Base-by-base conservation (phyloP, 2,797 vertebrate genomes). In the Hapalemur alaotrensis region DNA sequence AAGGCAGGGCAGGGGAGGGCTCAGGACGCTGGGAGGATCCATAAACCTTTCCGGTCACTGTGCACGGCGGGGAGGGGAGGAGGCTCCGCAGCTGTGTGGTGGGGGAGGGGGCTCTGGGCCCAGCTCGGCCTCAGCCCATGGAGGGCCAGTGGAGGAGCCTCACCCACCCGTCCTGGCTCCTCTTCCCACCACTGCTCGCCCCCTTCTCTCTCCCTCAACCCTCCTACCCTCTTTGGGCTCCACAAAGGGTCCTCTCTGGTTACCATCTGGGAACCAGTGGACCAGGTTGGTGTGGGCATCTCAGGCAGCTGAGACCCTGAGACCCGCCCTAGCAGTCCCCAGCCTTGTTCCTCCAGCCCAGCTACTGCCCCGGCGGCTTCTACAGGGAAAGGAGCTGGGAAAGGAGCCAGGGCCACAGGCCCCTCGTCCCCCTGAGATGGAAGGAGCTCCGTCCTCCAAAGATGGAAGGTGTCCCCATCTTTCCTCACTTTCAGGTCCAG, bases 1-100 rank as follows among this genome's bases (percentile, higher is more conserved):
- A 59, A 90, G 61, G 54, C 12, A 0, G 57, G 10, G 2, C 67
- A 18, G 46, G 59, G 46, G 20, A 14, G 14, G 0, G 67, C 41
- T 54, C 9, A 61, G 79, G 87, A 84, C 20, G 50, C 9, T 83
- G 76, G 23, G n/a, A 93, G 78, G 79, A 93, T 82, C 86, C 61
- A 22, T 38, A 91, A 92, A n/a, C 35, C 20, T 41, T 83, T 69
- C 4, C 23, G n/a, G 89, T 35, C 32, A 13, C 28, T 0, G 50
- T n/a, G 48, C 23, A 57, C 43, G 7, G 9, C 9, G 9, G 75
- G 25, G 25, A 75, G 28, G 70, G 13, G 2, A 20, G 9, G 17
- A 30, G 43, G 80, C 17, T 48, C 63, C 48, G 22, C 7, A 69
- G 81, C 38, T 38, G 22, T 5, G 11, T 17, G 57, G 9, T 14